phyloP scores from a whole-genome alignment of 2,888 invertebrate genomes.

The Lasioglossum marginatum region DNA sequence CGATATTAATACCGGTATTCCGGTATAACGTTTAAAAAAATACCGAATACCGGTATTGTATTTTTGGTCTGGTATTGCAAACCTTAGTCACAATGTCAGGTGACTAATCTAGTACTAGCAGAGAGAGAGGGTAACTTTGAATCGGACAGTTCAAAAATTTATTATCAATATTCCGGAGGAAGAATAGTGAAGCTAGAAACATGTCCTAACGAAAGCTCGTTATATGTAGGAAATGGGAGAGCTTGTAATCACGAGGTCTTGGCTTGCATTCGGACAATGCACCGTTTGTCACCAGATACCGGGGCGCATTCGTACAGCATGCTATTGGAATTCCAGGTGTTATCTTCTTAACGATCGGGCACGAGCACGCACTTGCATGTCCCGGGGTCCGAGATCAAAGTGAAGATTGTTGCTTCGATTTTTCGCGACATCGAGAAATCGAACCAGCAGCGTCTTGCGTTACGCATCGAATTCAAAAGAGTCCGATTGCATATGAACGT shows the following conservation, averaged over 20 bases:
- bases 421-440: slow-evolving; percentile 16
- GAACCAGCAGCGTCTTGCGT: neutral
- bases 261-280: slow-evolving; percentile 41
- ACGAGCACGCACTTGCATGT: slow-evolving; percentile 14
- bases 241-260: slow-evolving; percentile 50
- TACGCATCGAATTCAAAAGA: slow-evolving; percentile 36
- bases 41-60: too few species aligned
- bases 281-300: slow-evolving; percentile 47
- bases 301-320: slow-evolving; percentile 20
- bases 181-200: neutral
- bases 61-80: too few species aligned
- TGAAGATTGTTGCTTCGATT: slow-evolving; percentile 25
- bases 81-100: too few species aligned
- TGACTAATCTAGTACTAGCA: too few species aligned
- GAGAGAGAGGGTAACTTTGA: too few species aligned
- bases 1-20: too few species aligned
- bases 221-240: slow-evolving; percentile 30
- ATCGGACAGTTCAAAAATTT: slow-evolving; percentile 20
- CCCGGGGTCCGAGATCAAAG: slow-evolving; percentile 38
- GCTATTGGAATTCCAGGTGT: slow-evolving; percentile 38
- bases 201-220: slow-evolving; percentile 37
- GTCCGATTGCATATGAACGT: slow-evolving; percentile 10
- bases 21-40: too few species aligned
- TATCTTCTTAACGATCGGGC: slow-evolving; percentile 32
- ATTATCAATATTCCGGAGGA: neutral